phyloP scores from a whole-genome alignment of 2,888 invertebrate species.

The Branchellion lobata region DNA sequence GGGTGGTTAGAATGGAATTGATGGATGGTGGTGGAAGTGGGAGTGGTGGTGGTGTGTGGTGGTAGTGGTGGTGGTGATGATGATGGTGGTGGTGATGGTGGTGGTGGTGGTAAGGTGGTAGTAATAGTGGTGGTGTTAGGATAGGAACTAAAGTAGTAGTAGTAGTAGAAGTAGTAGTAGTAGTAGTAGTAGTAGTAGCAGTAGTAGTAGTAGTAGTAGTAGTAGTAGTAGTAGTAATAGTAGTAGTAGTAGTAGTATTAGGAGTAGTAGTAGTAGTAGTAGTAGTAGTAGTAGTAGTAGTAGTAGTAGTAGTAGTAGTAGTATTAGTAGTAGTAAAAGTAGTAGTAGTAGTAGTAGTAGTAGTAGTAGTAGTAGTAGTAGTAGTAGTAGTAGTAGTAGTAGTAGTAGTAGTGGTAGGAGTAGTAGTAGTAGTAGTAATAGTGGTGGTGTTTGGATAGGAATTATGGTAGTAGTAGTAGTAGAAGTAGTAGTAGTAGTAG shows the following conservation, averaged over 20 bases:
- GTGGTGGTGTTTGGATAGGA: no score
- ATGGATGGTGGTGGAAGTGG: no score
- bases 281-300: conserved; percentile 36
- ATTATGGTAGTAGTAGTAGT: no score
- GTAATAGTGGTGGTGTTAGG: not conserved
- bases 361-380: conserved; percentile 24
- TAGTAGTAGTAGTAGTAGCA: conserved; percentile 10
- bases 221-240: not conserved
- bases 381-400: conserved; percentile 13
- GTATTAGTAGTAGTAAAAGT: not conserved
- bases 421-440: no score
- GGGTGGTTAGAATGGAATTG: no score
- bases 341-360: conserved; percentile 6
- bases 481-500: no score
- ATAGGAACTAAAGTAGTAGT: not conserved
- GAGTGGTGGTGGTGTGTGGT: no score
- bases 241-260: conserved; percentile 25
- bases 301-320: conserved; percentile 37
- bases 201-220: no score
- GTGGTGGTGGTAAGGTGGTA: not conserved
- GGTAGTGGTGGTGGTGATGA: no score
- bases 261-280: conserved; percentile 35
- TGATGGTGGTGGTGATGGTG: no score
- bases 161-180: conserved; percentile 8
- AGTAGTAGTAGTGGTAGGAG: not conserved